Base-by-base conservation (phyloP, 1,140 invertebrate genomes). In the Drosophila sulfurigaster region DNA sequence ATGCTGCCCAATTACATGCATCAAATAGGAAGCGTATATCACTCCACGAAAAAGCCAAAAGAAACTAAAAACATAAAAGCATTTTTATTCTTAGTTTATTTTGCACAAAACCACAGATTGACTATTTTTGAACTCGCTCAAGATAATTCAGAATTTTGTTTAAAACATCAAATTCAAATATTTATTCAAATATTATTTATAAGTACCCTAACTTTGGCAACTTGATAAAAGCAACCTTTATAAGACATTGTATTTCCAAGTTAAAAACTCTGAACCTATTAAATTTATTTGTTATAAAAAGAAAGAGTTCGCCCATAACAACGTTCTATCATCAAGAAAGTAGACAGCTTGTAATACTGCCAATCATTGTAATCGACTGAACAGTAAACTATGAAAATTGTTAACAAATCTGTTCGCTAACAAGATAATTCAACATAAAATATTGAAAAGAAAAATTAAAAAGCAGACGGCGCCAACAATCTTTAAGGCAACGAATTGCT, bases 401-500 rank as follows among this genome's bases (percentile, higher is more conserved):
- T 89, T 89, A 79, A 85, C 85, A 89, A 89, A 89, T 89, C 77
- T 74, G 82, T 83, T 71, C 85, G 83, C 59, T 88, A 88, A 89
- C 81, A 89, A 88, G 83, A 25, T 52, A 80, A 75, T 54, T 67
- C 67, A 80, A 63, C 58, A 64, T 62, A 57, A 16, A 65, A 48
- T 57, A 54, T 15, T 10, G 11, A 62, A 48, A 57, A 52, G 51
- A 15, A 11, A 62, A 45, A 70, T 11, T 2, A 49, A 51, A 45
- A 10, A 45, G 20, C 41, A 46, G 41, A 69, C 68, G 85, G 85
- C 85, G 85, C 85, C 85, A 89, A 56, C 85, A 65, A 68, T 81
- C 85, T 85, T 73, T 43, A 54, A 15, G n/a, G 51, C 30, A 66
- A 51, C 52, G 38, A 38, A 54, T 46, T 7, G 15, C 58, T 81